Evolutionary conservation across 1,140 invertebrate species (phyloP), one percentile per base, ranked within the genome.

Genomic region (Nomia melanderi): DNA sequence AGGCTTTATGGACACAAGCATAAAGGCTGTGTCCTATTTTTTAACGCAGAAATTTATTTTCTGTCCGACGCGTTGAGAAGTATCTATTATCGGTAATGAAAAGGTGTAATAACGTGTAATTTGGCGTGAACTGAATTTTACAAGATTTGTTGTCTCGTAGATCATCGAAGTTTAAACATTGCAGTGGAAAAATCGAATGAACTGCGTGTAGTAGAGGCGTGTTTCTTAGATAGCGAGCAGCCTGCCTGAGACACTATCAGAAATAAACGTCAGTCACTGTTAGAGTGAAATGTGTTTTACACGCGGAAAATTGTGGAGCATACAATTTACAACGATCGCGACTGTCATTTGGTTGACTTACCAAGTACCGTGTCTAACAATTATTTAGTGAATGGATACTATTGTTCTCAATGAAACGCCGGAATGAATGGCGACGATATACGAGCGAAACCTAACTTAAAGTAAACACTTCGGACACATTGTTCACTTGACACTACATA

Each of bases 331-430:
- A 8, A 53, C 5, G 39, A 29, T 53, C 8, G 20, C 20, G 3
- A 31, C 17, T 17, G 23, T 57, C 33, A 50, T 8, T 50, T 65
- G 2, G 29, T 29, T 31, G 36, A 33, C 39, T 29, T 31, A 14
- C 33, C 25, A 8, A 12, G 6, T 20, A 4, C 9, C 23, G n/a
- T 9, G 47, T 54, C 12, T 14, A 25, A 41, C 33, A 44, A 50
- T 53, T 53, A 63, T 50, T 17, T 33, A 57, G 27, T 57, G 56
- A 33, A 59, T 60, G n/a, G 39, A 62, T 50, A 36, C 7, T 25
- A 39, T 53, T 63, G 31, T 53, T 31, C 67, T 41, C 9, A 41
- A 39, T 57, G 36, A 23, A 33, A 50, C 31, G 1, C 27, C 5
- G 31, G 29, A 33, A 36, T 33, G 57, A 39, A 63, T 63, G 59